Evolutionary conservation across 2,888 invertebrate genomes (phyloP).

Genomic region (Hartigia nigra): DNA sequence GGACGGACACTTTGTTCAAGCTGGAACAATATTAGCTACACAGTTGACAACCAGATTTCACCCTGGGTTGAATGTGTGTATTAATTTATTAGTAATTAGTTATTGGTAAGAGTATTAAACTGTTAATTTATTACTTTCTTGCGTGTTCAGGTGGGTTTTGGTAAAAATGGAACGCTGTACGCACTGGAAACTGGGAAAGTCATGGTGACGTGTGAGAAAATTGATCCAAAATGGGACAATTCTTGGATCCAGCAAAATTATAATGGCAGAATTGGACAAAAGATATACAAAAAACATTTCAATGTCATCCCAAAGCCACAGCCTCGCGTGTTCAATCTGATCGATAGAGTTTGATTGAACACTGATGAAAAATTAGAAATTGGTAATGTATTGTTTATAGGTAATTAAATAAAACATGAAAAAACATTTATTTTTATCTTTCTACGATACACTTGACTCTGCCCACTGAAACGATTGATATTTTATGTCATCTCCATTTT

Average conservation of each 20-base stretch:
- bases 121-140: conserved; percentile 30
- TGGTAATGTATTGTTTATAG: not conserved
- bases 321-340: conserved; percentile 81
- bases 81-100: conserved; percentile 26
- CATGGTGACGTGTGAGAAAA: conserved; percentile 82
- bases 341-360: conserved; percentile 67
- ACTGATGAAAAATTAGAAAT: not conserved
- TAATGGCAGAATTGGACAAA: conserved; percentile 72
- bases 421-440: not conserved
- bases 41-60: conserved; percentile 80
- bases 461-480: conserved; percentile 63
- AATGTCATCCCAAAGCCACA: conserved; percentile 84
- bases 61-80: conserved; percentile 81
- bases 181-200: conserved; percentile 85
- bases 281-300: conserved; percentile 85
- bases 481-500: conserved; percentile 41
- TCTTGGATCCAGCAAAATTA: conserved; percentile 78
- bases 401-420: not conserved
- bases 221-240: conserved; percentile 83
- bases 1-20: conserved; percentile 75
- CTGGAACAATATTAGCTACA: conserved; percentile 76
- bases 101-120: not conserved
- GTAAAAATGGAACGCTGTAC: conserved; percentile 81
- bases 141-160: conserved; percentile 80
- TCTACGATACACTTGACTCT: conserved; percentile 40